Conservation (phyloP, 2,888 invertebrate genomes). For the Andrena bicolor region DNA sequence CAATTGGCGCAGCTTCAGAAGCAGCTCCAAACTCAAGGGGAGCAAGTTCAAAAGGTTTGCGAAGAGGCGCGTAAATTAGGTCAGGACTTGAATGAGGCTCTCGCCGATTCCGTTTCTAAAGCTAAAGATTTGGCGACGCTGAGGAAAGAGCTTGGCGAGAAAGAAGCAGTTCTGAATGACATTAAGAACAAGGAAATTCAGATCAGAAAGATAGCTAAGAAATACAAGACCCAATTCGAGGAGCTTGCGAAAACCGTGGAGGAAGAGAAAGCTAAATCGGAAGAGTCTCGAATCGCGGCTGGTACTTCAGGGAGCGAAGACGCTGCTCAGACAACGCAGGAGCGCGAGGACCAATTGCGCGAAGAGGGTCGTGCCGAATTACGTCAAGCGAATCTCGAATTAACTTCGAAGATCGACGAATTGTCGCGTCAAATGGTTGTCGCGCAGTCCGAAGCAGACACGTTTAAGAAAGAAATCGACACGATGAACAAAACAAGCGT, state of each 20-base stretch:
- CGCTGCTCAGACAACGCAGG: slow-evolving; percentile 74
- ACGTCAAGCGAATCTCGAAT: slow-evolving; percentile 79
- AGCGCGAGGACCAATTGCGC: slow-evolving; percentile 85
- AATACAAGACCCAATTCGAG: slow-evolving; percentile 95
- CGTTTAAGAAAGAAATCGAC: slow-evolving; percentile 89
- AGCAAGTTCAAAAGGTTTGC: slow-evolving; percentile 79
- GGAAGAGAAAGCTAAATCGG: slow-evolving; percentile 87
- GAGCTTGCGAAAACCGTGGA: slow-evolving; percentile 90
- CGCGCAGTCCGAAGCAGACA: slow-evolving; percentile 88
- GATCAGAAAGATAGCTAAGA: slow-evolving; percentile 95
- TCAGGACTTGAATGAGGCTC: slow-evolving; percentile 89
- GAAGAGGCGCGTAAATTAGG: slow-evolving; percentile 89
- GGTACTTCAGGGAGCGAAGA: slow-evolving; percentile 85
- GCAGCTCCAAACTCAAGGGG: slow-evolving; percentile 86
- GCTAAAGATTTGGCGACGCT: slow-evolving; percentile 88
- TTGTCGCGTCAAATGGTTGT: slow-evolving; percentile 84
- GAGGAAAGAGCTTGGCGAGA: slow-evolving; percentile 88
- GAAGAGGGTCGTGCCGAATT: slow-evolving; percentile 86
- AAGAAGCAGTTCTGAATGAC: slow-evolving; percentile 89
- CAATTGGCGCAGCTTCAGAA: slow-evolving; percentile 88
- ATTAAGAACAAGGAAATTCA: slow-evolving; percentile 90
- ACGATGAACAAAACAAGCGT: slow-evolving; percentile 86
- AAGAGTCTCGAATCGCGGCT: slow-evolving; percentile 85
- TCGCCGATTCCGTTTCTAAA: slow-evolving; percentile 87
- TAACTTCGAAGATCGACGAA: slow-evolving; percentile 80